Percentiles rank a stretch among this genome's conserved stretches.
Conservation (phyloP, 2,888 invertebrate genomes). For the Nowickia ferox region DNA sequence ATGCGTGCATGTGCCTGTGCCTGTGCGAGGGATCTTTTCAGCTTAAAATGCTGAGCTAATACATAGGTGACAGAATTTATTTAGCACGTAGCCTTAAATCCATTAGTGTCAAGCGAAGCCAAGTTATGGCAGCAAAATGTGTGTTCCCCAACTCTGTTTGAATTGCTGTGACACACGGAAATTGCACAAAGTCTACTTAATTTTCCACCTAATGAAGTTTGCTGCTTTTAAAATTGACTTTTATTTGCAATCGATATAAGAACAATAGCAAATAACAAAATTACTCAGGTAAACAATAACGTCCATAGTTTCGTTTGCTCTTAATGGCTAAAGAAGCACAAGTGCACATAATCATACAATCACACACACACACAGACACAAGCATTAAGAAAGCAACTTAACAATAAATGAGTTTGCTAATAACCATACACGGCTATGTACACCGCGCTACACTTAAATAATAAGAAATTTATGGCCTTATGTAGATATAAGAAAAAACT, state of each 20-base stretch:
- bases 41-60: slow-evolving; percentile 4
- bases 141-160: background rate
- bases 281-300: background rate
- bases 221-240: slow-evolving; percentile 23
- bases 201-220: slow-evolving; percentile 42
- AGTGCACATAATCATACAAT: background rate
- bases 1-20: no score
- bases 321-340: background rate
- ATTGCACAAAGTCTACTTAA: slow-evolving; percentile 44
- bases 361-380: background rate
- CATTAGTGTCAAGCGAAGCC: slow-evolving; percentile 19
- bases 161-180: slow-evolving; percentile 35
- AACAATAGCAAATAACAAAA: slow-evolving; percentile 10
- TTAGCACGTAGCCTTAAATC: slow-evolving; percentile 38
- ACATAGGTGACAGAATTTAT: slow-evolving; percentile 29
- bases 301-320: background rate
- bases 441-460: background rate
- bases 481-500: no score
- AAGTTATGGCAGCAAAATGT: background rate
- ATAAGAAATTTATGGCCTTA: no score
- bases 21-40: background rate
- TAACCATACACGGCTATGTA: background rate
- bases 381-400: background rate
- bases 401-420: background rate
- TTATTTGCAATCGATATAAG: slow-evolving; percentile 36